Evolutionary conservation across 2,888 invertebrate species (phyloP).

Genomic region (Crematogaster levior): DNA sequence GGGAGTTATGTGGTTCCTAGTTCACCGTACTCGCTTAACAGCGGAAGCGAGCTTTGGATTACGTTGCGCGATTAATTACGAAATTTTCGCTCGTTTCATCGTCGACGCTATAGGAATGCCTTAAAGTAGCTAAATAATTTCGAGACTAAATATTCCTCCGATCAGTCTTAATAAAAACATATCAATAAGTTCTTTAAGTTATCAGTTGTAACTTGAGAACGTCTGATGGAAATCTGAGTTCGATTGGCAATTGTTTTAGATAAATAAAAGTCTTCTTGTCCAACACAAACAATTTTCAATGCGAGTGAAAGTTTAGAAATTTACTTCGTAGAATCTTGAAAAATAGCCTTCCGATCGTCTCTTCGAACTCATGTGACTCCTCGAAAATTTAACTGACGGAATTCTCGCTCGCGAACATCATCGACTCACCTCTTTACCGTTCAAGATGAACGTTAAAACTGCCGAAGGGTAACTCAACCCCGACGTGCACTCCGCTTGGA

Average conservation of each 20-base stretch:
- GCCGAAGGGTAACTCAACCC: slow-evolving; percentile 82
- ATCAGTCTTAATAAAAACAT: background rate
- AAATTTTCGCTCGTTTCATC: slow-evolving; percentile 32
- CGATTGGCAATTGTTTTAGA: background rate
- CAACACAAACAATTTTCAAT: background rate
- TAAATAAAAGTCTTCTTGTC: background rate
- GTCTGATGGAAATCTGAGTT: background rate
- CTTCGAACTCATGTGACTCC: background rate
- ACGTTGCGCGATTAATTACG: slow-evolving; percentile 38
- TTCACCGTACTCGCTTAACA: slow-evolving; percentile 27
- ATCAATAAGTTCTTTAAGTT: background rate
- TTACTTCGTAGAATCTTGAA: background rate
- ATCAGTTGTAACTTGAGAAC: background rate
- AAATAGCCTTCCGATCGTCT: background rate
- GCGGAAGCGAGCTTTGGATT: slow-evolving; percentile 47
- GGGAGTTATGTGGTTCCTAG: slow-evolving; percentile 49
- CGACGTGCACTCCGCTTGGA: slow-evolving; percentile 81
- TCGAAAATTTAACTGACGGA: slow-evolving; percentile 17
- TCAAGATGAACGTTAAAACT: slow-evolving; percentile 81
- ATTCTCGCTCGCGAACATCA: slow-evolving; percentile 44
- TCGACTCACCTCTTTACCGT: slow-evolving; percentile 79
- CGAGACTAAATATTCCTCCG: background rate
- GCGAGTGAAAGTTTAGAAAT: background rate
- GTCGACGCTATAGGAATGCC: background rate
- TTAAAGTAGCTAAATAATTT: background rate